Conservation (phyloP, 2,888 invertebrate species). For the Clivina fossor region DNA sequence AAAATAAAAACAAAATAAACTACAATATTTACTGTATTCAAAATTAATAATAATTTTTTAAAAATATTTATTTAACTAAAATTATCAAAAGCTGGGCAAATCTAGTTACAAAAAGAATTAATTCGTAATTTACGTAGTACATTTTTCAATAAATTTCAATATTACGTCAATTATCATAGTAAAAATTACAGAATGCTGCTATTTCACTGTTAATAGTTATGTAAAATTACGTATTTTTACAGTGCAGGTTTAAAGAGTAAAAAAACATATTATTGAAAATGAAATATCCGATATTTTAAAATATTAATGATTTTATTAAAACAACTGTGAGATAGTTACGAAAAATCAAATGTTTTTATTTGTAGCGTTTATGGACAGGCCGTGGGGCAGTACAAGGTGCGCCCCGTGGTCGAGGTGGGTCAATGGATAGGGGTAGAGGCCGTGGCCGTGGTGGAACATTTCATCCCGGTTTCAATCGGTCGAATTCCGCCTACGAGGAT, state of each 20-base stretch:
- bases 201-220: too few species aligned
- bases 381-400: slow-evolving; percentile 50
- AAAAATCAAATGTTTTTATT: slow-evolving; percentile 18
- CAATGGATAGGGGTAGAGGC: slow-evolving; percentile 54
- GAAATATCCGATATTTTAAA: not conserved
- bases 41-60: too few species aligned
- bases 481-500: slow-evolving; percentile 35
- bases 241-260: not conserved
- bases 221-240: not conserved
- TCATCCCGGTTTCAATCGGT: slow-evolving; percentile 35
- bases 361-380: slow-evolving; percentile 54
- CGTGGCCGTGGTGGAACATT: slow-evolving; percentile 45
- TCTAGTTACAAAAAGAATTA: too few species aligned
- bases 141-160: too few species aligned
- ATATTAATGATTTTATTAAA: not conserved
- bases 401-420: slow-evolving; percentile 53
- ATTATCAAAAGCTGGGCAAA: too few species aligned
- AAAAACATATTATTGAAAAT: not conserved
- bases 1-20: too few species aligned
- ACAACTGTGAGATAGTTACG: not conserved
- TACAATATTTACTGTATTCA: too few species aligned
- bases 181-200: too few species aligned
- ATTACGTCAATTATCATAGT: too few species aligned
- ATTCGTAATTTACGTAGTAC: too few species aligned
- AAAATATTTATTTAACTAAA: too few species aligned